phyloP scores from a whole-genome alignment of 2,797 vertebrate genomes.

The Pangasius djambal region DNA sequence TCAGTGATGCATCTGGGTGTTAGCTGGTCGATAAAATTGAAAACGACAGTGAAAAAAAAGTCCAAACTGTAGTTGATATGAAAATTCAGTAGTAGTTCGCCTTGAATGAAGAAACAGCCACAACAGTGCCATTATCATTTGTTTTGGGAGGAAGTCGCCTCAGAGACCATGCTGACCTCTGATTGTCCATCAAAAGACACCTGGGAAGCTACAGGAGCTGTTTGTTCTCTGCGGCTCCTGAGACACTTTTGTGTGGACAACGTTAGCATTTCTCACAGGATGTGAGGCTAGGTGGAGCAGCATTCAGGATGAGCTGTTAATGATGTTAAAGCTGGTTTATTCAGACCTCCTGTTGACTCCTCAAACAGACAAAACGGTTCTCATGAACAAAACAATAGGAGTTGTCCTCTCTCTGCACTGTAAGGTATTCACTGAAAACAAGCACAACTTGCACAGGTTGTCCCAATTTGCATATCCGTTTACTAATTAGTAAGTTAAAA shows the following conservation, averaged over 20 bases:
- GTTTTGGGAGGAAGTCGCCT: slow-evolving; percentile 34
- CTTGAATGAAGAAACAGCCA: slow-evolving; percentile 34
- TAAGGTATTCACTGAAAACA: neutral
- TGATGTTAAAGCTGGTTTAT: slow-evolving; percentile 43
- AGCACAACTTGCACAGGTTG: neutral
- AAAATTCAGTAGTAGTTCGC: neutral
- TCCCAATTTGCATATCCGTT: neutral
- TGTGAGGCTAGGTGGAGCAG: slow-evolving; percentile 36
- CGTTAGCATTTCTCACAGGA: slow-evolving; percentile 55
- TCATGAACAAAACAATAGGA: slow-evolving; percentile 34
- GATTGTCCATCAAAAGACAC: slow-evolving; percentile 6
- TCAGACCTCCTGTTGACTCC: slow-evolving; percentile 52
- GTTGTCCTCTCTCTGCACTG: slow-evolving; percentile 4
- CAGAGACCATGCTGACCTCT: slow-evolving; percentile 25
- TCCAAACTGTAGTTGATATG: neutral
- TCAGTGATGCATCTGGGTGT: neutral
- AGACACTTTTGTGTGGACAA: slow-evolving; percentile 21
- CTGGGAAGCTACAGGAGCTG: slow-evolving; percentile 14
- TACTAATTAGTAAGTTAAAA: neutral
- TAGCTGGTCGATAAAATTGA: neutral
- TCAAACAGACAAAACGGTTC: slow-evolving; percentile 33
- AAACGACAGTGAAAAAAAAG: neutral
- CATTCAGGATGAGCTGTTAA: slow-evolving; percentile 41
- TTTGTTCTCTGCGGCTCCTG: slow-evolving; percentile 12
- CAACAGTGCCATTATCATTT: slow-evolving; percentile 27